Evolutionary conservation across 1,140 invertebrate species (phyloP), one percentile per base, ranked within the genome.

Genomic region (Neoseiulus cucumeris): DNA sequence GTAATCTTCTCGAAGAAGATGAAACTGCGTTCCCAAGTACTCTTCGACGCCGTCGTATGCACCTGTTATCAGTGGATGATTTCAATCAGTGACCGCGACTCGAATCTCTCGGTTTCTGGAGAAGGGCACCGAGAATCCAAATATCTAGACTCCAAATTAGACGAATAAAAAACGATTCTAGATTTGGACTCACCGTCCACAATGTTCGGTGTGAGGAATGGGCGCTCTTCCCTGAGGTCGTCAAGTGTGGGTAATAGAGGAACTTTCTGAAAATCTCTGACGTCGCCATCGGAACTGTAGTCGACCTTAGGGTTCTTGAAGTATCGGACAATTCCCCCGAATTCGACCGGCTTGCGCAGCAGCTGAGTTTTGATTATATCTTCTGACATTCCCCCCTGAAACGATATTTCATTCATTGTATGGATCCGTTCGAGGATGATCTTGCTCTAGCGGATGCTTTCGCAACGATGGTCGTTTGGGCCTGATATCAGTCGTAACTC

Each of bases 21-120:
- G 75, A 71, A 86, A 87, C 69, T 90, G 87, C 0, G 83, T 78
- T 70, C 87, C 85, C 12, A 91, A 73, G 71, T 91, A 91, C 65
- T 79, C 73, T 20, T 79, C 72, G 14, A 74, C 66, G 68, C 70
- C 68, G 7, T 72, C 68, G 70, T 77, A 81, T 17, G 65, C 39
- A 2, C 76, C 76, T 30, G 72, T 47, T 7, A 71, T 65, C 55
- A 72, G 73, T 47, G 14, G 22, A 59, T 2, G 14, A 14, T 59
- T 47, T 4, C 14, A 18, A 25, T 6, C 45, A 6, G 66, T 76
- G 77, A 25, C 67, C 66, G 29, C 74, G 69, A 0, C 79, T n/a
- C 64, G 65, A 73, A 73, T 28, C 74, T 71, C 47, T 68, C 67
- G 33, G 14, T 7, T 29, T 64, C 2, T 64, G n/a, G n/a, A 44